Evolutionary conservation across 2,113 vertebrate genomes (phyloP).

Genomic region (human (Homo sapiens)): DNA sequence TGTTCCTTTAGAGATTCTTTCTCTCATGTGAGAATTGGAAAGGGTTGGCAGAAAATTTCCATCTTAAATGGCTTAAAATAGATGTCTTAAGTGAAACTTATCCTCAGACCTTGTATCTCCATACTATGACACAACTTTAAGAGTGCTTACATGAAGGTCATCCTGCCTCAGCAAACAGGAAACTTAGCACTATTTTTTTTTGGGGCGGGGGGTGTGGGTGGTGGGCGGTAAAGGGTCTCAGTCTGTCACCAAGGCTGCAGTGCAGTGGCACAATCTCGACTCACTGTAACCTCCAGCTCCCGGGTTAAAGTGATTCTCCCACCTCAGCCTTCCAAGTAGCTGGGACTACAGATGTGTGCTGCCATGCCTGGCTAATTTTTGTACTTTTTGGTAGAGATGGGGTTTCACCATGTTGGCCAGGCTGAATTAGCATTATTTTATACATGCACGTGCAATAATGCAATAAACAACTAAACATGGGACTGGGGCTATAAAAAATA

Average conservation of each 20-base stretch:
- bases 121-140: background rate
- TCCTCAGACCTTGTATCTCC: background rate
- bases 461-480: background rate
- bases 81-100: background rate
- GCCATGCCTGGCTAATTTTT: no score
- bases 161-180: background rate
- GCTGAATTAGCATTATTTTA: background rate
- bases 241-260: no score
- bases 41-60: background rate
- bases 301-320: no score
- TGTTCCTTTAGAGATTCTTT: background rate
- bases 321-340: no score
- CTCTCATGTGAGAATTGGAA: background rate
- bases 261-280: no score
- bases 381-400: no score
- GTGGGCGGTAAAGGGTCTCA: background rate
- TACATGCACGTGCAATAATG: background rate
- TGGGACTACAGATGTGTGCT: no score
- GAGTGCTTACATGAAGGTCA: background rate
- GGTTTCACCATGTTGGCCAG: no score
- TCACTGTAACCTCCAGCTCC: no score
- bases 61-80: background rate
- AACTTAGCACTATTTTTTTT: background rate
- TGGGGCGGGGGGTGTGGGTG: no score
- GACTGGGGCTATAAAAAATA: background rate